Percentiles rank a stretch among this genome's conserved stretches.
Conservation (phyloP, 2,888 invertebrate species). For the Phragmatobia fuliginosa region DNA sequence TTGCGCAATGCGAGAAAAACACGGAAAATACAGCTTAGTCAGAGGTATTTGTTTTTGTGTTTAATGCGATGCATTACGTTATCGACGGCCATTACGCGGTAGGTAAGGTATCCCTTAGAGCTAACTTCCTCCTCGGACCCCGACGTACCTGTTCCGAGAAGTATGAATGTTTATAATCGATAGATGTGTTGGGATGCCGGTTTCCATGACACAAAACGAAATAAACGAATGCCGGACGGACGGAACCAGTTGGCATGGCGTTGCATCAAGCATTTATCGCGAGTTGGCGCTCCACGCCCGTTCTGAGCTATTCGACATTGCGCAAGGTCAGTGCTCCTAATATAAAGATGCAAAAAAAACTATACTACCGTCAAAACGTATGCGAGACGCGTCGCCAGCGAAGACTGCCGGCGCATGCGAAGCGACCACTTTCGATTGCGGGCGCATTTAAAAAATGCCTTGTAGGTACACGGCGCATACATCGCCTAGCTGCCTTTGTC, state of each 20-base stretch:
- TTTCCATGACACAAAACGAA: slow-evolving; percentile 71
- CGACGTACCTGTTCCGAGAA: slow-evolving; percentile 27
- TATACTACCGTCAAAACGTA: slow-evolving; percentile 59
- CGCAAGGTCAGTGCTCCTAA: slow-evolving; percentile 86
- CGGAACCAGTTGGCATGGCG: slow-evolving; percentile 71
- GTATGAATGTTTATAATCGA: slow-evolving; percentile 41
- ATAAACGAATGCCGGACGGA: slow-evolving; percentile 51
- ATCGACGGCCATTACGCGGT: slow-evolving; percentile 1
- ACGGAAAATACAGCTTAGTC: slow-evolving; percentile 52
- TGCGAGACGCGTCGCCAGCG: slow-evolving; percentile 65
- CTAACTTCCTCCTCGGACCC: slow-evolving; percentile 35
- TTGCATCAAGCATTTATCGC: slow-evolving; percentile 65
- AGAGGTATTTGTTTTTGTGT: slow-evolving; percentile 40
- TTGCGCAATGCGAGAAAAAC: slow-evolving; percentile 53
- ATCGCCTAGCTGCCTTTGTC: slow-evolving; percentile 63
- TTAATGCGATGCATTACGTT: slow-evolving; percentile 27
- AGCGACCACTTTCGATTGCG: slow-evolving; percentile 80
- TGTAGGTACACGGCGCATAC: slow-evolving; percentile 53
- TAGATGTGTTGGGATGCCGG: slow-evolving; percentile 55
- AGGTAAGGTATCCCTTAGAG: slow-evolving; percentile 16
- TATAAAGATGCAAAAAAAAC: slow-evolving; percentile 82
- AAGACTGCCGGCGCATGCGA: slow-evolving; percentile 70
- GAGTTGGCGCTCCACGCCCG: slow-evolving; percentile 64
- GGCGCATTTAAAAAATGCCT: slow-evolving; percentile 63
- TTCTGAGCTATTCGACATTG: slow-evolving; percentile 85